These are phyloP conservation scores for Hypsibius dujardini DNA, from an alignment of 1,140 invertebrate species.

Conservation along the genomic window DNA sequence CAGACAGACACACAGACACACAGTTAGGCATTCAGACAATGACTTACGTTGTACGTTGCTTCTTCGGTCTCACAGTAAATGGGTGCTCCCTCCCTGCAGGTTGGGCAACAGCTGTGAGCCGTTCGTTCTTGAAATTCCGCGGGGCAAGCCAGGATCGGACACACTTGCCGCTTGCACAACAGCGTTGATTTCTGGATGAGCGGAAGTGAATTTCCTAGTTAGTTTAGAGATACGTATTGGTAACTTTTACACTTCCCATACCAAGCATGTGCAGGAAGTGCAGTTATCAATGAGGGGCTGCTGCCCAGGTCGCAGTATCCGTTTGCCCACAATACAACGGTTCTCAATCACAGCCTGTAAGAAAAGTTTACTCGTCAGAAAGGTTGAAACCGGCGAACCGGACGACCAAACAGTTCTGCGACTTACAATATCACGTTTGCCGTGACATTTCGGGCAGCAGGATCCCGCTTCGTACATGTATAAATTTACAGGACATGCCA, in stretches of 20 bases:
- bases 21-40: too few relatives aligned
- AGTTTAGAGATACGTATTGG: too few relatives aligned
- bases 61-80: conserved; percentile 22
- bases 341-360: background rate
- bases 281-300: background rate
- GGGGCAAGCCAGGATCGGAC: conserved; percentile 56
- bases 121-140: conserved; percentile 45
- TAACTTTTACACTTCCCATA: background rate
- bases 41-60: conserved; percentile 21
- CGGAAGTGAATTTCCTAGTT: too few relatives aligned
- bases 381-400: too few relatives aligned
- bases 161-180: background rate
- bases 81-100: conserved; percentile 27
- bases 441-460: conserved; percentile 31
- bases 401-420: background rate
- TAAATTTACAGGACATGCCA: conserved; percentile 28
- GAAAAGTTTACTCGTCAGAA: too few relatives aligned
- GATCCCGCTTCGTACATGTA: conserved; percentile 26
- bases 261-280: background rate
- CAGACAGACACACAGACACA: too few relatives aligned
- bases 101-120: conserved; percentile 56
- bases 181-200: background rate
- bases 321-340: background rate
- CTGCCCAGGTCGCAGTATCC: background rate
- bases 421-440: conserved; percentile 17